phyloP scores from a whole-genome alignment of 1,140 invertebrate genomes.

The Sminthurides bifidus region DNA sequence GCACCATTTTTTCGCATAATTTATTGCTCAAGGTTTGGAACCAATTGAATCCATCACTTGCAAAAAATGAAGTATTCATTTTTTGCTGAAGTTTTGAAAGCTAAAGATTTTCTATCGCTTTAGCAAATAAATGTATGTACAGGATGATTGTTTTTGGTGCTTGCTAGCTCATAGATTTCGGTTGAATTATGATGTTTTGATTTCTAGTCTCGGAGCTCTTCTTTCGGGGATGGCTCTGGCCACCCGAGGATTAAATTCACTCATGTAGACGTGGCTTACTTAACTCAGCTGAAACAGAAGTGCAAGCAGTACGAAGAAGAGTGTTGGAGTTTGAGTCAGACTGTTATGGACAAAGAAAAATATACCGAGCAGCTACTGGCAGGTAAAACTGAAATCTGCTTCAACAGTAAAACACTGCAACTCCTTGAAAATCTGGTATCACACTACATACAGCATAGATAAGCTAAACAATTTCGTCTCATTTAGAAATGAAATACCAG shows the following conservation, averaged over 20 bases:
- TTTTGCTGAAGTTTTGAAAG: too few species aligned
- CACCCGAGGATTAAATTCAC: constrained; percentile 12
- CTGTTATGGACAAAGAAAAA: constrained; percentile 50
- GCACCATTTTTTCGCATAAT: neutral
- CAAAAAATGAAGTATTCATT: too few species aligned
- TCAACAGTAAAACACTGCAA: neutral
- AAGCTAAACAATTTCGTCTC: constrained; percentile 29
- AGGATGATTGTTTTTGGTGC: too few species aligned
- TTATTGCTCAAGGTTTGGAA: neutral
- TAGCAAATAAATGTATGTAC: too few species aligned
- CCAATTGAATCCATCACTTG: neutral
- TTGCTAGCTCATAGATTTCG: too few species aligned
- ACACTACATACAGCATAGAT: neutral
- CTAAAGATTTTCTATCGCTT: too few species aligned
- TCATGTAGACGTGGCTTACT: constrained; percentile 35
- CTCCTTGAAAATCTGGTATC: neutral
- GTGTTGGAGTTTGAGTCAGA: constrained; percentile 47
- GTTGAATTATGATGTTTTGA: too few species aligned
- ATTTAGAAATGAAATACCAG: constrained; percentile 50
- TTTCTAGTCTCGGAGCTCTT: neutral
- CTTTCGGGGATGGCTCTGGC: neutral
- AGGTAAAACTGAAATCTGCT: constrained; percentile 40
- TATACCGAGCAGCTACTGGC: constrained; percentile 50
- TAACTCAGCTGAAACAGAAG: constrained; percentile 36
- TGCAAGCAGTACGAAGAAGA: constrained; percentile 46